Percentiles rank a stretch among this genome's conserved stretches.
phyloP scores from a whole-genome alignment of 2,888 invertebrate species.

The Therioaphis trifolii region DNA sequence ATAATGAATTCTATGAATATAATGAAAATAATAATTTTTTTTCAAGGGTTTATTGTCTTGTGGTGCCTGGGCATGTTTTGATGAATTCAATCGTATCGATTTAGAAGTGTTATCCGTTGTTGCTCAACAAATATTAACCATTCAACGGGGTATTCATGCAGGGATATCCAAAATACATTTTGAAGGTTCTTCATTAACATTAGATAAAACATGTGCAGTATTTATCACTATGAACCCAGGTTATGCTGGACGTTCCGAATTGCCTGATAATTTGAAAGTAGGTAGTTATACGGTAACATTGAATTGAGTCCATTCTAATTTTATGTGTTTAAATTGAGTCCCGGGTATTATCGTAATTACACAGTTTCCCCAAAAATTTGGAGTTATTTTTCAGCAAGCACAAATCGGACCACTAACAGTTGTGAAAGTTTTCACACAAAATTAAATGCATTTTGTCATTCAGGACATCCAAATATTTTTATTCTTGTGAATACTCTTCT shows the following conservation, averaged over 20 bases:
- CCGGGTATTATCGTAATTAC: no score
- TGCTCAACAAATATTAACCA: slow-evolving; percentile 84
- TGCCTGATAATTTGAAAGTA: slow-evolving; percentile 93
- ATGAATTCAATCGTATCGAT: slow-evolving; percentile 86
- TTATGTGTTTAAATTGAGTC: neutral
- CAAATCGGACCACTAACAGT: no score
- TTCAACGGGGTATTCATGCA: slow-evolving; percentile 74
- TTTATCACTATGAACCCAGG: slow-evolving; percentile 97
- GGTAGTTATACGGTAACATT: no score
- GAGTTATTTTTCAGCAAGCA: no score
- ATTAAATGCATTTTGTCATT: no score
- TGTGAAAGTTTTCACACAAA: no score
- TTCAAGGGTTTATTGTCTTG: slow-evolving; percentile 86
- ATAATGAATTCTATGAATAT: no score
- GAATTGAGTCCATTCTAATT: neutral
- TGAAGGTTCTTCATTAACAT: slow-evolving; percentile 85
- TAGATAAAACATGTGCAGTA: slow-evolving; percentile 88
- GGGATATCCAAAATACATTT: slow-evolving; percentile 81
- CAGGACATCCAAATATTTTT: no score
- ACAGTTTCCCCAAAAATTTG: no score
- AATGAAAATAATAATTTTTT: slow-evolving; percentile 23
- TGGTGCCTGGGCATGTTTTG: slow-evolving; percentile 88
- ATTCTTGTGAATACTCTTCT: no score
- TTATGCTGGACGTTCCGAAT: slow-evolving; percentile 90
- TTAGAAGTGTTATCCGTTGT: slow-evolving; percentile 85